Evolutionary conservation across 2,888 invertebrate species (phyloP).

Genomic region (Cataglyphis cursor): DNA sequence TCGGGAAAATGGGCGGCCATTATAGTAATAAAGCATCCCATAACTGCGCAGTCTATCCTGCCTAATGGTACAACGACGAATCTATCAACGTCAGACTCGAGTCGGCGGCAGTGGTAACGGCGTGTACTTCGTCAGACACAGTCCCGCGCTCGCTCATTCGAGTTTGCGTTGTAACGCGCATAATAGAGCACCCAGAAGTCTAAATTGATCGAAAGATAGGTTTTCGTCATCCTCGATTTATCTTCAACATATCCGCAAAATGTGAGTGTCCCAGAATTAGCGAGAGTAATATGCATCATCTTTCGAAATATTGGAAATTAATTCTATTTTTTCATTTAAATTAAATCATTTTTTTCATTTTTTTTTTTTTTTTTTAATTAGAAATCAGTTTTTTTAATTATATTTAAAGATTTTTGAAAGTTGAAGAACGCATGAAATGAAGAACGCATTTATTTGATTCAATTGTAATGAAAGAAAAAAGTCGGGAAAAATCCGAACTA

Average conservation of each 20-base stretch:
- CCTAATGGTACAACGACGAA: constrained; percentile 70
- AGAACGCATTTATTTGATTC: background rate
- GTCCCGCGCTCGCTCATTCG: constrained; percentile 46
- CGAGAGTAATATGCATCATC: background rate
- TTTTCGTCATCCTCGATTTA: background rate
- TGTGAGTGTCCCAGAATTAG: background rate
- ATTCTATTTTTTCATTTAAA: background rate
- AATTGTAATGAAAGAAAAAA: background rate
- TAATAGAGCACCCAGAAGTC: constrained; percentile 27
- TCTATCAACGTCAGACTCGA: constrained; percentile 72
- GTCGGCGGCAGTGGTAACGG: constrained; percentile 75
- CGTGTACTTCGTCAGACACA: constrained; percentile 71
- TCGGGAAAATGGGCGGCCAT: constrained; percentile 61
- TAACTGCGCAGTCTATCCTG: constrained; percentile 72
- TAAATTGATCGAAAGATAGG: constrained; percentile 37
- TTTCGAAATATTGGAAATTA: background rate
- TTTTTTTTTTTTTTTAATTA: background rate
- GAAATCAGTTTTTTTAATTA: background rate
- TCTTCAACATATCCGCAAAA: background rate
- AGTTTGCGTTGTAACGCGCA: constrained; percentile 38
- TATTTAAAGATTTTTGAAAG: constrained; percentile 4
- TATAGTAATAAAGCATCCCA: constrained; percentile 73
- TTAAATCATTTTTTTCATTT: background rate
- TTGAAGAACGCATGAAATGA: background rate
- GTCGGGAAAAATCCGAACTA: background rate